phyloP scores from a whole-genome alignment of 2,888 invertebrate species.

The Aradus depressus region DNA sequence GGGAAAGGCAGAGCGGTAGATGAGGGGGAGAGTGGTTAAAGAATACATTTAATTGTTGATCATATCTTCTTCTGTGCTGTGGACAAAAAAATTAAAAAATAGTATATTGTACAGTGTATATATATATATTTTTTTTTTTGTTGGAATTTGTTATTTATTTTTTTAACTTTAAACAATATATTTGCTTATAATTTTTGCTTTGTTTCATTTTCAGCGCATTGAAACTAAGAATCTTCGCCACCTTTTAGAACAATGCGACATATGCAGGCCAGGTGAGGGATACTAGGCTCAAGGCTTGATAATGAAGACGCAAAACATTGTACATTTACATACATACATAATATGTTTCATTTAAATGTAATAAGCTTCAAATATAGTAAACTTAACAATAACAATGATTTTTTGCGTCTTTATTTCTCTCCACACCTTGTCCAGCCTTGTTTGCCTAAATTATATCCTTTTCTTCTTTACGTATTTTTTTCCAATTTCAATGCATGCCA shows the following conservation, averaged over 20 bases:
- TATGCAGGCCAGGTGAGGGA: slow-evolving; percentile 42
- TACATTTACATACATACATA: slow-evolving; percentile 1
- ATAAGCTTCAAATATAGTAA: slow-evolving; percentile 7
- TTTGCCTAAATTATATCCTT: no score
- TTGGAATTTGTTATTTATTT: neutral
- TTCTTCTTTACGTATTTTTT: no score
- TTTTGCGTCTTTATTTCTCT: slow-evolving; percentile 24
- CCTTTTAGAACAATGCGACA: slow-evolving; percentile 66
- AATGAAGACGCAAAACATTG: slow-evolving; percentile 24
- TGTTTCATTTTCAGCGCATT: slow-evolving; percentile 38
- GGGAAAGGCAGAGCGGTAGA: no score
- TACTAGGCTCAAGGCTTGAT: slow-evolving; percentile 31
- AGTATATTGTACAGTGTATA: neutral
- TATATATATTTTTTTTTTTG: neutral
- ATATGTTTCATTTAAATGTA: slow-evolving; percentile 15
- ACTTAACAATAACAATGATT: slow-evolving; percentile 14
- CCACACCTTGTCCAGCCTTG: no score
- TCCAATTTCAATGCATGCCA: no score
- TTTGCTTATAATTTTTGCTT: slow-evolving; percentile 2
- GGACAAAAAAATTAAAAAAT: neutral
- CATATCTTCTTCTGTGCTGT: no score
- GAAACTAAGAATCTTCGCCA: slow-evolving; percentile 58
- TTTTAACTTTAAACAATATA: neutral
- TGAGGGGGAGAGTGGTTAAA: no score
- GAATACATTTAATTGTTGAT: neutral